phyloP scores from a whole-genome alignment of 2,113 vertebrate genomes.

The Rhadina sibilatrix region DNA sequence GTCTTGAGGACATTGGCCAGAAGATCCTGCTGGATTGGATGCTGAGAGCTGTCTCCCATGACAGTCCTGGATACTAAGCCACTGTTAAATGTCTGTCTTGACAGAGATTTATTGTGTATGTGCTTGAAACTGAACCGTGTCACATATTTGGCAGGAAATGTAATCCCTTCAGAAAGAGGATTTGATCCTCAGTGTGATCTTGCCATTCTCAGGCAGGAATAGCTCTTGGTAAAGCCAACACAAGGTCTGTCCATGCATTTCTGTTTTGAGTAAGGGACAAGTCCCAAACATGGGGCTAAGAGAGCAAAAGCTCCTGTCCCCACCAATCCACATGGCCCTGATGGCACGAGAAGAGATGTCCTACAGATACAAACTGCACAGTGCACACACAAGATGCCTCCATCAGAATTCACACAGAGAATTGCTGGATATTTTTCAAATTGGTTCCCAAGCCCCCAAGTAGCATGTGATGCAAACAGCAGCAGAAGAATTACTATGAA shows the following conservation, averaged over 20 bases:
- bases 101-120: conserved; percentile 9
- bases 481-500: neutral
- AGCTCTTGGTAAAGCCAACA: neutral
- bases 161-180: conserved; percentile 50
- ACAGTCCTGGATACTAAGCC: conserved; percentile 16
- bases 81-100: conserved; percentile 34
- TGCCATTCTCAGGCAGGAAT: neutral
- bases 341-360: neutral
- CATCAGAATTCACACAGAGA: neutral
- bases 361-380: neutral
- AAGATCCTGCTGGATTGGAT: neutral
- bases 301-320: neutral
- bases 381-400: neutral
- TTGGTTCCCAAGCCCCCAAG: neutral
- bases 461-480: neutral
- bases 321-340: neutral
- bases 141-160: conserved; percentile 38
- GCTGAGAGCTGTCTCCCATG: neutral
- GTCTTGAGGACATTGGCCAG: neutral
- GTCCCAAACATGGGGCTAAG: neutral
- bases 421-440: neutral
- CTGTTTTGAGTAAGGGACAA: neutral
- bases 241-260: neutral
- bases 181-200: conserved; percentile 40
- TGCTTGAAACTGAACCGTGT: conserved; percentile 34